A percentile compares a stretch with the other conserved stretches of the same genome.
These are phyloP conservation scores for Dryadula phaetusa DNA, from an alignment of 2,888 invertebrate genomes.

Conservation along the genomic window DNA sequence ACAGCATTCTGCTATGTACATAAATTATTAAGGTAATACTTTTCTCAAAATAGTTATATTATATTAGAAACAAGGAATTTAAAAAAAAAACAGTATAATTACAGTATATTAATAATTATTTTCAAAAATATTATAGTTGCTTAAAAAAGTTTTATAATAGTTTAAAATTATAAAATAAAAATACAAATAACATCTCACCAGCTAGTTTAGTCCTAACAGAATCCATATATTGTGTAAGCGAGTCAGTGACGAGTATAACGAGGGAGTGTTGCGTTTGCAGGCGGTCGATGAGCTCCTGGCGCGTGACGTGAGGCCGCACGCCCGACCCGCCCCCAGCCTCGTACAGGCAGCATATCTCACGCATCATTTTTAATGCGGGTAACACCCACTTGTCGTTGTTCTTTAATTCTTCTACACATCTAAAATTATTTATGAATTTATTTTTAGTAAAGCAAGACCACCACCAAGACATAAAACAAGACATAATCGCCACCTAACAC, in stretches of 20 bases:
- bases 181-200: slow-evolving; percentile 53
- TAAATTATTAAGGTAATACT: too few species aligned
- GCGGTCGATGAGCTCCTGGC: slow-evolving; percentile 92
- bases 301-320: slow-evolving; percentile 77
- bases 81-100: too few species aligned
- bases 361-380: slow-evolving; percentile 97
- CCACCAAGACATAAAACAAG: too few species aligned
- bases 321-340: slow-evolving; percentile 88
- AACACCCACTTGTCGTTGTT: slow-evolving; percentile 95
- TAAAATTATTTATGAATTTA: slow-evolving; percentile 45
- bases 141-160: too few species aligned
- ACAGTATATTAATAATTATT: too few species aligned
- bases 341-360: slow-evolving; percentile 97
- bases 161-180: neutral
- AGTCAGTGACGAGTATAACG: slow-evolving; percentile 96
- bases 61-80: too few species aligned
- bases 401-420: slow-evolving; percentile 96
- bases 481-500: too few species aligned
- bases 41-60: too few species aligned
- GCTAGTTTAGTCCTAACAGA: slow-evolving; percentile 86
- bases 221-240: slow-evolving; percentile 95
- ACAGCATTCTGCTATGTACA: too few species aligned
- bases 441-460: too few species aligned
- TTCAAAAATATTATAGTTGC: too few species aligned
- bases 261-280: slow-evolving; percentile 96